Evolutionary conservation across 2,113 vertebrate genomes (phyloP), one percentile per base, ranked within the genome.

Genomic region (Paradisaea rubra): DNA sequence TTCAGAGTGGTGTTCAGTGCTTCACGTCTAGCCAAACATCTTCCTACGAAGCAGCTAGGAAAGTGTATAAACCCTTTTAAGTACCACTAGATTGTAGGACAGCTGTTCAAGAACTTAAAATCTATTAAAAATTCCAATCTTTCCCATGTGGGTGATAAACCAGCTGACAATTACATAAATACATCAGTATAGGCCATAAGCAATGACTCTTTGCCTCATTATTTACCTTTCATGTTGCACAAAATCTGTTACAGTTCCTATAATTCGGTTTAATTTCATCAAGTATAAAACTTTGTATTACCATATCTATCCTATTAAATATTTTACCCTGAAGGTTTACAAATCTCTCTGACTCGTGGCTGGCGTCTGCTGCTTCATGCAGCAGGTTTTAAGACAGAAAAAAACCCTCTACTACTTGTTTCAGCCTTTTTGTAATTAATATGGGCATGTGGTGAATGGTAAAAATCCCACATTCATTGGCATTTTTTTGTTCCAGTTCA

Each of bases 101-200:
- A 90, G 82, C 63, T 95, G 86, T 85, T 93, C 73, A 63, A 77
- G 68, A 80, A 76, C 39, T 83, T 88, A 42, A 85, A 80, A 90
- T 82, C 70, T 63, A 79, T 78, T 85, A 69, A 73, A 88, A 77
- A 86, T 85, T 76, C 87, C 49, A 69, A 53, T 88, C 25, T 88
- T 89, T 69, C 89, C 63, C 57, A 7, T 57, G 63, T 82, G 90
- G 71, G 69, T 69, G 64, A 56, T 91, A 70, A 93, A 80, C 2
- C 71, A 79, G 54, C 63, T 59, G 63, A 95, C 88, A 96, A 57
- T 91, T 76, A 23, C 63, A 77, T 82, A 91, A 91, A 89, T 90
- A 72, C 54, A 45, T 72, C 78, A 82, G 47, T 15, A 42, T 0
- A 65, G 63, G 50, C 79, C 81, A 69, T 76, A 96, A 82, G 49